Base-by-base conservation (phyloP, 2,888 invertebrate species). In the Bombylius discolor region DNA sequence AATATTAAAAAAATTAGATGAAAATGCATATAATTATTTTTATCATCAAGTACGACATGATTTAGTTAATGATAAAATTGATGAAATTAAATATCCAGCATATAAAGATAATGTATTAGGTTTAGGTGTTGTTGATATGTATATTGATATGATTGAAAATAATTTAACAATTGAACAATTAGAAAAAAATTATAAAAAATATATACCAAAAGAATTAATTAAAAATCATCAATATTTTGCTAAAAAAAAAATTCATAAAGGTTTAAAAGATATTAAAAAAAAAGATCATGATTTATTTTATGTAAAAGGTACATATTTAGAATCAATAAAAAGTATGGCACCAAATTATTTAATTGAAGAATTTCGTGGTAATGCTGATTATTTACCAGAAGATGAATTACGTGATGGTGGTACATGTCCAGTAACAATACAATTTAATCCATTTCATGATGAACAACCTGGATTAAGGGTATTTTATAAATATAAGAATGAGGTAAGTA, bases 71-170 rank as follows among this genome's bases (percentile, higher is more conserved):
- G 87, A 86, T 67, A 83, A 82, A 67, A 85, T 94, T 60, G 80
- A 84, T 8, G 90, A 90, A 68, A 83, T 90, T 58, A 79, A 83
- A 58, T 89, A 87, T 71, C 87, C 88, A 53, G 83, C 84, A 57
- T 82, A 85, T 64, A 85, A 85, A 67, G 79, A 83, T 58, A 85
- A 89, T 71, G 78, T 91, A 4, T 76, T 92, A 55, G 94, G 94
- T 0, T 76, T 94, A 53, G 89, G 89, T 11, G 89, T 91, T 55
- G 82, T 87, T 53, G 92, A 93, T 70, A 92, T 94, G 89, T 87
- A 82, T 58, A 81, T 91, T 62, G 85, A 87, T 46, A 84, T 87
- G 74, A 70, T 87, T n/a, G 90, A 91, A 68, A 83, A 85, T 63
- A 80, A 82, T 55, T 72, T 83, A 59, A 74, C 81, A 0, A 74